A percentile compares a stretch with the other conserved stretches of the same genome.
Evolutionary conservation across 2,888 invertebrate genomes (phyloP).

Genomic region (Dione juno): DNA sequence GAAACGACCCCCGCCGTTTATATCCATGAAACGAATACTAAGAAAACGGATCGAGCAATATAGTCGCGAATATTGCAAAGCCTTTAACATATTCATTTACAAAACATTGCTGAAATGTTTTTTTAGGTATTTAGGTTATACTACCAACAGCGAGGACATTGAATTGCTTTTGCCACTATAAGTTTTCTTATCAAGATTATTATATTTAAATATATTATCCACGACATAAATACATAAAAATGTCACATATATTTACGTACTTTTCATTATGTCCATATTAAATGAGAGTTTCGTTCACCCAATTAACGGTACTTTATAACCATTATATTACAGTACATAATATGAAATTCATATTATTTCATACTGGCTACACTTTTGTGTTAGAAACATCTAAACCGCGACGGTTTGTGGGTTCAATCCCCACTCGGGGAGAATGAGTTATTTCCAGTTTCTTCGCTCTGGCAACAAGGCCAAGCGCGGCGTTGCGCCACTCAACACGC

Average conservation of each 20-base stretch:
- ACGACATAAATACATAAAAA: too few relatives aligned
- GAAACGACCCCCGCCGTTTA: slow-evolving; percentile 30
- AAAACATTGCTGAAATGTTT: slow-evolving; percentile 47
- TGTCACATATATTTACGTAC: too few relatives aligned
- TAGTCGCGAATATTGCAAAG: slow-evolving; percentile 44
- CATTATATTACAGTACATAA: too few relatives aligned
- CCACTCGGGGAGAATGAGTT: too few relatives aligned
- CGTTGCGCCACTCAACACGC: too few relatives aligned
- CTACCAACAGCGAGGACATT: slow-evolving; percentile 39
- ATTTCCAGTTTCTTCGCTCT: too few relatives aligned
- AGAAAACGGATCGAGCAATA: slow-evolving; percentile 45
- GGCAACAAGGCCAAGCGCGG: too few relatives aligned
- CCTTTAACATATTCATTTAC: slow-evolving; percentile 47
- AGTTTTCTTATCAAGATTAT: background rate
- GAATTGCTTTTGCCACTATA: background rate
- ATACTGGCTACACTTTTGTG: background rate
- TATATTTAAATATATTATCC: too few relatives aligned
- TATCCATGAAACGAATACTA: slow-evolving; percentile 41
- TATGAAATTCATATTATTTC: too few relatives aligned
- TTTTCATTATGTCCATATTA: too few relatives aligned
- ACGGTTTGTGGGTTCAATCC: too few relatives aligned
- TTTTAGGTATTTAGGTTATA: slow-evolving; percentile 46
- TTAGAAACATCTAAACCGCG: too few relatives aligned
- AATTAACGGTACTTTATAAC: background rate
- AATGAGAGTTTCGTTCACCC: background rate